Evolutionary conservation across 2,888 invertebrate species (phyloP).

Genomic region (Cryptus viduatorius): DNA sequence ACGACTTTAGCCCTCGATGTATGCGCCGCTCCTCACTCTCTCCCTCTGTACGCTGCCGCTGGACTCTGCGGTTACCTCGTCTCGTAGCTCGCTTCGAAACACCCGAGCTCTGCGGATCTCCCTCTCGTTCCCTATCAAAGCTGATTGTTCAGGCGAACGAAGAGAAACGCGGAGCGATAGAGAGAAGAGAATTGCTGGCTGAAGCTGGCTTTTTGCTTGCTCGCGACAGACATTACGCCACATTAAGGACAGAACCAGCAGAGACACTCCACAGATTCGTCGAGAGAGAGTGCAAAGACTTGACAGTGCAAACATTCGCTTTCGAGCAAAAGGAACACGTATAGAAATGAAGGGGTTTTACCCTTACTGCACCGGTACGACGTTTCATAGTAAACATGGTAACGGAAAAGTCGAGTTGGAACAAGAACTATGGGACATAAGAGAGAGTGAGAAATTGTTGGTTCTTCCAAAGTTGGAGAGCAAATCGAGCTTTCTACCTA

Average conservation of each 20-base stretch:
- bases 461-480: slow-evolving; percentile 46
- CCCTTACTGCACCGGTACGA: background rate
- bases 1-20: slow-evolving; percentile 68
- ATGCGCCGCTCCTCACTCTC: slow-evolving; percentile 20
- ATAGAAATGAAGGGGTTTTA: background rate
- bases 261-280: slow-evolving; percentile 18
- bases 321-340: background rate
- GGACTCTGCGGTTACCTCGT: slow-evolving; percentile 8
- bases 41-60: background rate
- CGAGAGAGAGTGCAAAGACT: slow-evolving; percentile 27
- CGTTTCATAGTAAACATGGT: slow-evolving; percentile 3
- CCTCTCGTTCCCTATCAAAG: slow-evolving; percentile 57
- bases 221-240: slow-evolving; percentile 35
- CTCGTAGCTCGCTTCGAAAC: slow-evolving; percentile 3
- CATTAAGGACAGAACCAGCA: background rate
- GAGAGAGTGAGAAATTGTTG: slow-evolving; percentile 17
- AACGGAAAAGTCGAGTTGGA: background rate
- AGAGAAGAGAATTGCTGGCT: slow-evolving; percentile 33
- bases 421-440: background rate
- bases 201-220: slow-evolving; percentile 51
- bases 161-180: background rate
- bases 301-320: slow-evolving; percentile 24
- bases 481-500: slow-evolving; percentile 51
- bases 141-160: slow-evolving; percentile 55
- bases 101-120: slow-evolving; percentile 14